Base-by-base conservation (phyloP, 2,797 vertebrate species). In the Myripristis jacobus region DNA sequence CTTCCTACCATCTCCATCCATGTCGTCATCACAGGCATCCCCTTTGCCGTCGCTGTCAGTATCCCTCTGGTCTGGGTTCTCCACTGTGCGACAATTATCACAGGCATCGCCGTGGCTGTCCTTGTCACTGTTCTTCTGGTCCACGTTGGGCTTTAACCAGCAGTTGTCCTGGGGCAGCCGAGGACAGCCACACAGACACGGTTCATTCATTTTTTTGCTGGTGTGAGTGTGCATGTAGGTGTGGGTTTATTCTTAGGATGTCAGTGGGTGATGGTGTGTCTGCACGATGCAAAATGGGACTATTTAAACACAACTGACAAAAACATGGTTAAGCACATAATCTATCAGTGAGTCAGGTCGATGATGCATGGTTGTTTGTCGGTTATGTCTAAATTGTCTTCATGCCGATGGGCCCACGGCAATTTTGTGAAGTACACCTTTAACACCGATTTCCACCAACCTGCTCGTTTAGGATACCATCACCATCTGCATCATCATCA, bases 31-130 rank as follows among this genome's bases (percentile, higher is more conserved):
- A 31, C 98, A 99, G 80, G 96, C 94, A 25, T 99, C 98, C 73
- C 98, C 98, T 84, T 92, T 96, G 63, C 97, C 96, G 21, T 99
- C 97, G 18, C 88, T 75, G 74, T 99, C 98, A 0, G 98, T 99
- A 92, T 99, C 98, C 72, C 93, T 94, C 89, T 99, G 98, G 92
- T 99, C 98, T 2, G 96, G 95, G 89, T 99, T 99, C 65, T 96
- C 91, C 77, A 96, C 91, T 12, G 62, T 81, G 44, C 91, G 92
- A 29, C 98, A 99, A 88, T 99, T 99, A 75, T 99, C 98, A 72
- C 98, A 99, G 57, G 97, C 96, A n/a, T 99, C 96, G 0, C 98
- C 98, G 1, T 98, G 97, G 86, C 93, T 95, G 88, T 99, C 98
- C 87, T 96, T 96, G 63, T 99, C 98, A 0, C 90, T 95, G 65